A percentile compares a stretch with the other conserved stretches of the same genome.
Evolutionary conservation across 1,140 invertebrate species (phyloP).

Genomic region (Cherax quadricarinatus): DNA sequence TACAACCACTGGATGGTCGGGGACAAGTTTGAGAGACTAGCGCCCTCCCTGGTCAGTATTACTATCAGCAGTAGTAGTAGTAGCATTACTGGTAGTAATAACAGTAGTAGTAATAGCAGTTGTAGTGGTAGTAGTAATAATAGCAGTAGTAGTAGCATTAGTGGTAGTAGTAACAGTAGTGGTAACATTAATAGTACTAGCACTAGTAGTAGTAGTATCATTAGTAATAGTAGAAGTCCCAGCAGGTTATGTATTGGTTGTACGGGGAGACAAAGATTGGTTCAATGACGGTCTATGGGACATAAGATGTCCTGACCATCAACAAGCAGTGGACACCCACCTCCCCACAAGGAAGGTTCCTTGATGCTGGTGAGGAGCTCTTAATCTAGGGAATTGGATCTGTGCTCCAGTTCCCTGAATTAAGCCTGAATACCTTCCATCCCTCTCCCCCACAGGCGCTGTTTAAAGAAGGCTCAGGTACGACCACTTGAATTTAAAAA

Average conservation of each 20-base stretch:
- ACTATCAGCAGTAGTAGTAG: not conserved
- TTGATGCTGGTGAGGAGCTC: no score
- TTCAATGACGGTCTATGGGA: not conserved
- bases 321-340: not conserved
- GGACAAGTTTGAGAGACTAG: slow-evolving; percentile 70
- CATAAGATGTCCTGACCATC: not conserved
- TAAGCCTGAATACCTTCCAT: no score
- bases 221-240: not conserved
- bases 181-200: not conserved
- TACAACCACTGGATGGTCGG: slow-evolving; percentile 71
- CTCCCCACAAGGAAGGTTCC: no score
- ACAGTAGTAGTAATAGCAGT: not conserved
- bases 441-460: no score
- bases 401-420: no score
- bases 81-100: not conserved
- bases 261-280: no score
- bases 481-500: no score
- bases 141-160: not conserved
- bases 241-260: no score
- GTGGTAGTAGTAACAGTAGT: not conserved
- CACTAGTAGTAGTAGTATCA: not conserved
- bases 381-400: no score
- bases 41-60: slow-evolving; percentile 59
- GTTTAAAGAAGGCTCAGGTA: no score
- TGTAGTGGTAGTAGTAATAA: not conserved